phyloP scores from a whole-genome alignment of 2,113 vertebrate genomes.

The Dryoscopus gambensis region DNA sequence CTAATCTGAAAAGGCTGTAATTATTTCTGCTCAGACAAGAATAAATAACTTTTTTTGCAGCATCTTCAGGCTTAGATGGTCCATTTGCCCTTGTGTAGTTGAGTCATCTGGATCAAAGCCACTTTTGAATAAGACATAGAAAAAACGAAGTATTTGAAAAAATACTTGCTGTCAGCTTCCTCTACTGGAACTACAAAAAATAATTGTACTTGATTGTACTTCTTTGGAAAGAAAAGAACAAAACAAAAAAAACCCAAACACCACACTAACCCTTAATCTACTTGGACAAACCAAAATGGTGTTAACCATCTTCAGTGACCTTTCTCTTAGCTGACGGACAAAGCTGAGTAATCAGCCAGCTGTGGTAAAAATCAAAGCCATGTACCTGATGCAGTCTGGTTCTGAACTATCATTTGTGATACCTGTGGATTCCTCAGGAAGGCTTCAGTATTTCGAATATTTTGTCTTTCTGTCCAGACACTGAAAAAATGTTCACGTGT shows the following conservation, averaged over 20 bases:
- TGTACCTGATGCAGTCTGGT: background rate
- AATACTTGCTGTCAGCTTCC: background rate
- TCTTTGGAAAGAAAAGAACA: background rate
- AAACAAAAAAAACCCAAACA: background rate
- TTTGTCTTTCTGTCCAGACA: background rate
- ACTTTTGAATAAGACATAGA: background rate
- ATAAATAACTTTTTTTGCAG: background rate
- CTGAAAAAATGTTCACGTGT: background rate
- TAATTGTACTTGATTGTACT: background rate
- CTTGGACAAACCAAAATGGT: background rate
- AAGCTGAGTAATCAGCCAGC: background rate
- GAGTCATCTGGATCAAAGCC: slow-evolving; percentile 9
- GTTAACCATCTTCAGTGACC: background rate
- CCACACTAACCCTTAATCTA: background rate
- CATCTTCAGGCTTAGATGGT: background rate
- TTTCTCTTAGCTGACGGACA: background rate
- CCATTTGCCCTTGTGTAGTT: background rate
- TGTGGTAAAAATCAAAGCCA: background rate
- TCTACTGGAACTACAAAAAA: background rate
- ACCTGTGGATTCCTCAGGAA: background rate
- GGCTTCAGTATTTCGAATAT: background rate
- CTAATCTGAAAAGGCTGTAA: background rate
- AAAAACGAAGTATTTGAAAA: background rate
- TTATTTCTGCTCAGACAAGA: background rate
- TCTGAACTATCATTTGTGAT: background rate